These are phyloP conservation scores for Drosophila kikkawai DNA, from an alignment of 1,140 invertebrate species.

Conservation along the genomic window DNA sequence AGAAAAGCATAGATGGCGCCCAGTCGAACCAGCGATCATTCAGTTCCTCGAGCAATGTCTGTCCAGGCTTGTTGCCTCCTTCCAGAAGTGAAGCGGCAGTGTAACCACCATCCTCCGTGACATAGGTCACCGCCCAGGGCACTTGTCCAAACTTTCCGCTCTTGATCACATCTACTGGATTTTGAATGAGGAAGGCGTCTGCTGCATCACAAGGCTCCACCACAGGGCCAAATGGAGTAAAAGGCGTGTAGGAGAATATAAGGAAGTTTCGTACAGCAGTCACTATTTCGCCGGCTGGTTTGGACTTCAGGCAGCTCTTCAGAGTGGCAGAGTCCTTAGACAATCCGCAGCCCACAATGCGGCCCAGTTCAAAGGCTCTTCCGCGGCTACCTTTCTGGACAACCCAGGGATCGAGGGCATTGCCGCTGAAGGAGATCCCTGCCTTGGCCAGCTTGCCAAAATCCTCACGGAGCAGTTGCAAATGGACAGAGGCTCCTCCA, in stretches of 20 bases:
- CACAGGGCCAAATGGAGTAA: constrained; percentile 87
- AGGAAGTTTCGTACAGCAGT: constrained; percentile 55
- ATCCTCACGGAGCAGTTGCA: constrained; percentile 88
- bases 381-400: constrained; percentile 86
- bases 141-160: constrained; percentile 85
- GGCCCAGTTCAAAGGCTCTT: constrained; percentile 86
- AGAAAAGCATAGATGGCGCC: constrained; percentile 59
- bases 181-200: constrained; percentile 85
- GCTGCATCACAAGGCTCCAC: constrained; percentile 79
- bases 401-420: constrained; percentile 75
- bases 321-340: constrained; percentile 78
- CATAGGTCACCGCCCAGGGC: constrained; percentile 86
- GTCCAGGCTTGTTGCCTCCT: not conserved
- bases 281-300: constrained; percentile 79
- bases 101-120: constrained; percentile 86
- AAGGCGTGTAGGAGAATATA: constrained; percentile 86
- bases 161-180: constrained; percentile 85
- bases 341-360: constrained; percentile 86
- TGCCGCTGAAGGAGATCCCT: constrained; percentile 70
- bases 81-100: constrained; percentile 81
- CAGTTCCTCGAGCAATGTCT: constrained; percentile 26
- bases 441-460: constrained; percentile 54
- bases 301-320: constrained; percentile 87
- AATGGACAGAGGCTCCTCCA: constrained; percentile 87
- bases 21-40: constrained; percentile 61